Conservation (phyloP, 2,113 vertebrate genomes). For the Heloderma charlesbogerti region DNA sequence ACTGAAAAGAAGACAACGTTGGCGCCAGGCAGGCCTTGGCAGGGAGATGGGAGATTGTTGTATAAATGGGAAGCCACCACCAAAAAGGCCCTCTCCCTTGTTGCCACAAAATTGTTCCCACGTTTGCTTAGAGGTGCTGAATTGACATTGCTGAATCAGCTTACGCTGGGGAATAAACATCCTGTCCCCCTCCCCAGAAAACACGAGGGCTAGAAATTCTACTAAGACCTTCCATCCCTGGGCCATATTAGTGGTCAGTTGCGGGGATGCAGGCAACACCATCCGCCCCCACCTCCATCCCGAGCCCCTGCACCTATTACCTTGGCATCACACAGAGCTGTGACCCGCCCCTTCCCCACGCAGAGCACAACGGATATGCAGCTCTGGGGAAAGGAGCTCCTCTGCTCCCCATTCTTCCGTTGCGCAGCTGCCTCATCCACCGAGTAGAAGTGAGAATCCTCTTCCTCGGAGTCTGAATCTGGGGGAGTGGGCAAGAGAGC, state of each 20-base stretch:
- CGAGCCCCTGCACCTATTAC: conserved; percentile 62
- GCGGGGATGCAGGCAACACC: not conserved
- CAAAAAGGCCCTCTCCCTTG: too few relatives aligned
- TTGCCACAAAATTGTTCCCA: too few relatives aligned
- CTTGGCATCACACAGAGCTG: conserved; percentile 86
- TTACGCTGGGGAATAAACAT: too few relatives aligned
- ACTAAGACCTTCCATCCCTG: not conserved
- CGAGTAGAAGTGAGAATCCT: conserved; percentile 84
- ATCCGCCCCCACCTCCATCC: not conserved
- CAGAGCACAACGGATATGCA: conserved; percentile 84
- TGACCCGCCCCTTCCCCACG: conserved; percentile 86
- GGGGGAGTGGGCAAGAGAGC: conserved; percentile 13
- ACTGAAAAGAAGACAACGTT: too few relatives aligned
- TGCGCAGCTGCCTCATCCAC: conserved; percentile 66
- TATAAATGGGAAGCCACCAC: too few relatives aligned
- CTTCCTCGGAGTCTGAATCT: conserved; percentile 92
- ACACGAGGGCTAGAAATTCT: too few relatives aligned
- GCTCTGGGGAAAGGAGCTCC: conserved; percentile 77
- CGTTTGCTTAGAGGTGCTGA: too few relatives aligned
- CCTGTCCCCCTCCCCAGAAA: too few relatives aligned
- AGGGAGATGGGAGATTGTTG: too few relatives aligned
- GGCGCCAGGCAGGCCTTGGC: too few relatives aligned
- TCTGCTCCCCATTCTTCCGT: conserved; percentile 56
- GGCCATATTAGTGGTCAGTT: not conserved
- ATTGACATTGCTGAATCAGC: too few relatives aligned